Evolutionary conservation across 2,888 invertebrate species (phyloP).

Genomic region (Eremobia ochroleuca): DNA sequence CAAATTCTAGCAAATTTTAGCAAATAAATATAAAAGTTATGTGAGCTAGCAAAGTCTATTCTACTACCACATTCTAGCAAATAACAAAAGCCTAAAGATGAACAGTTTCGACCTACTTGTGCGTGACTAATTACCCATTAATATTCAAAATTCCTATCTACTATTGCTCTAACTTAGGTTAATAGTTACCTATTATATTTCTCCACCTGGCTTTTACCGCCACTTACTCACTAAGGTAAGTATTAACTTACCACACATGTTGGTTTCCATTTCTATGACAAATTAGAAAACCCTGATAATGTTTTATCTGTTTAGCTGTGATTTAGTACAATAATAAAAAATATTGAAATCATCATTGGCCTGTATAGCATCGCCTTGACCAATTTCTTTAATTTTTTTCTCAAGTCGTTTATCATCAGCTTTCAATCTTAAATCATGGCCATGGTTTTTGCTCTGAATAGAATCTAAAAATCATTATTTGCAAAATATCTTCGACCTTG

Average conservation of each 20-base stretch:
- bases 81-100: slow-evolving; percentile 19
- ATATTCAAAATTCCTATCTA: slow-evolving; percentile 26
- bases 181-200: slow-evolving; percentile 14
- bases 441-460: slow-evolving; percentile 44
- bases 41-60: not conserved
- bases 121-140: slow-evolving; percentile 16
- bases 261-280: slow-evolving; percentile 7
- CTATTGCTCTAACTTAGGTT: slow-evolving; percentile 9
- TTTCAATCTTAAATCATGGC: slow-evolving; percentile 32
- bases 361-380: slow-evolving; percentile 48
- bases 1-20: not conserved
- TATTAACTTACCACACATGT: slow-evolving; percentile 2
- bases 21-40: not conserved
- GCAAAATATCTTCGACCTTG: slow-evolving; percentile 48
- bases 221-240: slow-evolving; percentile 15
- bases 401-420: slow-evolving; percentile 25
- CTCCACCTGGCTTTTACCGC: slow-evolving; percentile 5
- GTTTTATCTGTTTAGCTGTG: slow-evolving; percentile 11
- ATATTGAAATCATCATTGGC: slow-evolving; percentile 37
- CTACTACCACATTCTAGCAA: slow-evolving; percentile 1
- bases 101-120: slow-evolving; percentile 14
- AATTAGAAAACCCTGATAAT: slow-evolving; percentile 20
- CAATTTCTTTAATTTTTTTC: slow-evolving; percentile 58
- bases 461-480: slow-evolving; percentile 30
- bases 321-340: slow-evolving; percentile 5